Percentiles rank a stretch among this genome's conserved stretches.
These are phyloP conservation scores for Aegithalos caudatus DNA, from an alignment of 2,113 vertebrate species.

Conservation along the genomic window DNA sequence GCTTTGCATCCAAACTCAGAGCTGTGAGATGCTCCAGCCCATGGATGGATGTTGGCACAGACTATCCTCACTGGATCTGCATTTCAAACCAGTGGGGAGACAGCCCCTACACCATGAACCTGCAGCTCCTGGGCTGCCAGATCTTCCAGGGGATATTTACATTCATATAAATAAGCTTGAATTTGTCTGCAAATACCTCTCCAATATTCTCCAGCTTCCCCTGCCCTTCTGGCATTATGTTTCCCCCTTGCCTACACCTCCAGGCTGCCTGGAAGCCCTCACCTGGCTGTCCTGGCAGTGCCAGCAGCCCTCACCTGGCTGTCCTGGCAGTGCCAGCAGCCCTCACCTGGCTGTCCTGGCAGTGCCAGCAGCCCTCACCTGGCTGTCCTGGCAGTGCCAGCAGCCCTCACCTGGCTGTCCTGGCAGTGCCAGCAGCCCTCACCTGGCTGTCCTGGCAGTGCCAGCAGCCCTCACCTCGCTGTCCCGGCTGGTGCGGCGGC, in stretches of 20 bases:
- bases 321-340: not conserved
- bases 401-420: not conserved
- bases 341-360: not conserved
- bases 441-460: not conserved
- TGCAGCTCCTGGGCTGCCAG: not conserved
- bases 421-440: conserved; percentile 27
- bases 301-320: not conserved
- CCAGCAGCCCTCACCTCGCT: conserved; percentile 55
- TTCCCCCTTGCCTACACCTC: not conserved
- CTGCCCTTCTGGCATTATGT: not conserved
- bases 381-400: conserved; percentile 63
- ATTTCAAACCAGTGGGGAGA: rapidly evolving
- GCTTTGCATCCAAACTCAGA: not conserved
- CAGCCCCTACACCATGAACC: rapidly evolving
- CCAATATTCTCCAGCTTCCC: not conserved
- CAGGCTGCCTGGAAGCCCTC: not conserved
- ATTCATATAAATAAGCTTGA: not conserved
- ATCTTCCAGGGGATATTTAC: not conserved
- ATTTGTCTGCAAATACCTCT: not conserved
- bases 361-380: conserved; percentile 62
- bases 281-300: not conserved
- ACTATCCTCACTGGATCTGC: not conserved
- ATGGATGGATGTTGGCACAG: not conserved
- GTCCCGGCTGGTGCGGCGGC: conserved; percentile 77
- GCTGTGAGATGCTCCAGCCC: not conserved